Conservation (phyloP, 2,888 invertebrate species). For the Melangyna quadrimaculata region DNA sequence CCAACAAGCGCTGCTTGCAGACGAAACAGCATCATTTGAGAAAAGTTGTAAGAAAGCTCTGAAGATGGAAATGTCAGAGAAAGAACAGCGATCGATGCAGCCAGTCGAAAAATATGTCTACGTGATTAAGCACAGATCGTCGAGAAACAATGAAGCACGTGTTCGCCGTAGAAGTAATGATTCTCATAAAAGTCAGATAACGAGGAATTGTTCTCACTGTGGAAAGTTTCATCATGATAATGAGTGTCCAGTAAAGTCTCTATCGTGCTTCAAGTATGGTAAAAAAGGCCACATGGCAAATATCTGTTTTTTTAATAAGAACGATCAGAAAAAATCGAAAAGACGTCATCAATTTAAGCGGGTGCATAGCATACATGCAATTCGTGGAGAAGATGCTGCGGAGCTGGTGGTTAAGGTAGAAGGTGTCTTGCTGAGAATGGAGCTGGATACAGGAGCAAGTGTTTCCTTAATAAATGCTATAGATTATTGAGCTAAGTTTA, state of each 20-base stretch:
- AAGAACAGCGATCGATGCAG: too few species aligned
- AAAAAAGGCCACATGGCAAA: background rate
- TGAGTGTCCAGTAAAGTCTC: background rate
- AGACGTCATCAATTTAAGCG: background rate
- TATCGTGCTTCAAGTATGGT: background rate
- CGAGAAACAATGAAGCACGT: background rate
- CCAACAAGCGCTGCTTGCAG: too few species aligned
- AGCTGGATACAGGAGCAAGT: conserved; percentile 1
- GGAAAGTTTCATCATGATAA: conserved; percentile 6
- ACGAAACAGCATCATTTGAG: too few species aligned
- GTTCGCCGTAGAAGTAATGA: background rate
- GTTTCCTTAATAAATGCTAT: background rate
- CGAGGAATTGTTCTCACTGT: conserved; percentile 58
- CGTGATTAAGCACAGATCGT: background rate
- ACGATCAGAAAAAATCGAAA: background rate
- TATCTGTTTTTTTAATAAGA: background rate
- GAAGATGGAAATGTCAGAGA: too few species aligned
- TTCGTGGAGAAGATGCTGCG: background rate
- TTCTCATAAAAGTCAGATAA: conserved; percentile 5
- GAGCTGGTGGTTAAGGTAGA: background rate
- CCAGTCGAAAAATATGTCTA: background rate
- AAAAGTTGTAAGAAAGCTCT: too few species aligned
- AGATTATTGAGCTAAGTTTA: background rate
- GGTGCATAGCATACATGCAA: background rate
- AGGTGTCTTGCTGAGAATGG: background rate